Evolutionary conservation across 2,888 invertebrate genomes (phyloP).

Genomic region (Campopleginae sp.): DNA sequence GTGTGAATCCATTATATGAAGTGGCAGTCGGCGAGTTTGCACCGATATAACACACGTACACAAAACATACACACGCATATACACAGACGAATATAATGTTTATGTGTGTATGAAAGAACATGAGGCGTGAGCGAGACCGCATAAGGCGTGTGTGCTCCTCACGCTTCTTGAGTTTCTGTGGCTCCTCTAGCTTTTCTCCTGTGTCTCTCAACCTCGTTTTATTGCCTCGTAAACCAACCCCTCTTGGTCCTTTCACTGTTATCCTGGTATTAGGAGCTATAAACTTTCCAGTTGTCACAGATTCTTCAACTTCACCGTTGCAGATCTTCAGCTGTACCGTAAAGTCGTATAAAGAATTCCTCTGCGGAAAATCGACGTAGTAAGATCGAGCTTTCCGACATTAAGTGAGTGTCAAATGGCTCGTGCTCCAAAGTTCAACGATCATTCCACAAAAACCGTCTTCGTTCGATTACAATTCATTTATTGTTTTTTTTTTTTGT

Average conservation of each 20-base stretch:
- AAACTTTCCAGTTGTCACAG: constrained; percentile 69
- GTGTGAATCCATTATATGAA: constrained; percentile 82
- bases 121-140: constrained; percentile 59
- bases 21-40: constrained; percentile 77
- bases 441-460: background rate
- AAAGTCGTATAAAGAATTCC: background rate
- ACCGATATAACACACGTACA: constrained; percentile 67
- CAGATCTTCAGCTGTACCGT: background rate
- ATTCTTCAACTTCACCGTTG: constrained; percentile 67
- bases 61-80: constrained; percentile 40
- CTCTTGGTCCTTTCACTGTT: constrained; percentile 68
- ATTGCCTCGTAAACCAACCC: constrained; percentile 82
- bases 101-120: constrained; percentile 8
- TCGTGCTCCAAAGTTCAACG: background rate
- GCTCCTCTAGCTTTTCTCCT: constrained; percentile 36
- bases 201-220: constrained; percentile 80
- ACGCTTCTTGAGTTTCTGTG: constrained; percentile 54
- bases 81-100: constrained; percentile 12
- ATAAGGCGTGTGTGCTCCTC: constrained; percentile 62
- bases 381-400: background rate
- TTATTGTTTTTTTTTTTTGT: too few relatives aligned
- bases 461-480: background rate
- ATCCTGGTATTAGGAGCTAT: constrained; percentile 80
- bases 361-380: background rate
- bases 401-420: background rate